phyloP scores from a whole-genome alignment of 2,888 invertebrate species.

The Dynastes tityus region DNA sequence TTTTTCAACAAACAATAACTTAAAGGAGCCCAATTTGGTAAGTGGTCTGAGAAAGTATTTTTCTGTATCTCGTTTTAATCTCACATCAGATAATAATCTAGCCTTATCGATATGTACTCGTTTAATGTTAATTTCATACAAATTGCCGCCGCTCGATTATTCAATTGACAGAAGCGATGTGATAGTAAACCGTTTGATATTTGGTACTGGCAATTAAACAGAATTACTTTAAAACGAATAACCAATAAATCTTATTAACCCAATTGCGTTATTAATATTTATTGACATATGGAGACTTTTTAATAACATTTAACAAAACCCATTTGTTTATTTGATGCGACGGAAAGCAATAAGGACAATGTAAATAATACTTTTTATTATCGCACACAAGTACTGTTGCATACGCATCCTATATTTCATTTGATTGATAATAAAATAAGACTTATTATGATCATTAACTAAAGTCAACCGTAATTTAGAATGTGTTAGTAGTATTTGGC shows the following conservation, averaged over 20 bases:
- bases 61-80: conserved; percentile 14
- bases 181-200: conserved; percentile 16
- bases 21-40: conserved; percentile 27
- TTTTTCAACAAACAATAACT: conserved; percentile 40
- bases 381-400: too few relatives aligned
- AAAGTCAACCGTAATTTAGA: too few relatives aligned
- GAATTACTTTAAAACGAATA: conserved; percentile 50
- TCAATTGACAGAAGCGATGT: conserved; percentile 24
- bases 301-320: conserved; percentile 22
- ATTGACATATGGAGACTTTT: conserved; percentile 48
- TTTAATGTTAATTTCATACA: conserved; percentile 46
- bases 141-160: conserved; percentile 31
- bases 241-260: conserved; percentile 53
- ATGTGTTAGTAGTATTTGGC: too few relatives aligned
- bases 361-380: too few relatives aligned
- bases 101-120: conserved; percentile 11
- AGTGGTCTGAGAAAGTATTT: conserved; percentile 35
- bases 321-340: conserved; percentile 1
- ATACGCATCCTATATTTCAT: too few relatives aligned
- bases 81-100: conserved; percentile 28
- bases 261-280: conserved; percentile 52
- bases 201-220: conserved; percentile 44
- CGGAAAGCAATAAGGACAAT: neutral
- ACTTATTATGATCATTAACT: too few relatives aligned
- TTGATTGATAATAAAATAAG: too few relatives aligned